Evolutionary conservation across 2,797 vertebrate species (phyloP).

Genomic region (Bradypus variegatus): DNA sequence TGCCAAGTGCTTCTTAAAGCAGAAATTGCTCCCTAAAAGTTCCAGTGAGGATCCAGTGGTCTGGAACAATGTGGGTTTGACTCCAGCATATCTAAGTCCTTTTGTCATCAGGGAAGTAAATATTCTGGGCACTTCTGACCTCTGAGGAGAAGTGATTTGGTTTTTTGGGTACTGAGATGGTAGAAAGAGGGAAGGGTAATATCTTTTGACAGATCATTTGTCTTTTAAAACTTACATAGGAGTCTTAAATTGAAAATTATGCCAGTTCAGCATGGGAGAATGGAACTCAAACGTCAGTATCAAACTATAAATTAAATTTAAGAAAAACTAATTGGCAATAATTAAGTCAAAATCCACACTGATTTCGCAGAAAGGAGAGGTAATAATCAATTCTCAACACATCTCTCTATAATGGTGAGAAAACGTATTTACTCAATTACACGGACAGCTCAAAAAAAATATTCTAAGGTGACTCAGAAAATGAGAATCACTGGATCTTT

Average conservation of each 20-base stretch:
- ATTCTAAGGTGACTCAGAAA: constrained; percentile 28
- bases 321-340: background rate
- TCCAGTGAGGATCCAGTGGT: constrained; percentile 35
- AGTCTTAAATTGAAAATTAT: constrained; percentile 35
- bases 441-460: constrained; percentile 22
- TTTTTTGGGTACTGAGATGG: background rate
- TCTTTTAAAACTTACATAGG: constrained; percentile 39
- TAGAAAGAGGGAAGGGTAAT: constrained; percentile 13
- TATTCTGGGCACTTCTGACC: constrained; percentile 35
- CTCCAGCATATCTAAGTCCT: background rate
- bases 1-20: constrained; percentile 52
- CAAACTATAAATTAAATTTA: constrained; percentile 7
- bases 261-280: constrained; percentile 5
- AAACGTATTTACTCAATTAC: constrained; percentile 15
- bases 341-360: constrained; percentile 29
- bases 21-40: constrained; percentile 48
- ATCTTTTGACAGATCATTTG: constrained; percentile 1
- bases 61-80: constrained; percentile 48
- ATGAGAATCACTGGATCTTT: background rate
- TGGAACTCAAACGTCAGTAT: background rate
- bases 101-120: constrained; percentile 44
- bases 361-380: constrained; percentile 33
- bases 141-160: constrained; percentile 11
- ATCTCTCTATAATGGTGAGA: constrained; percentile 10
- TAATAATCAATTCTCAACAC: constrained; percentile 17